These are phyloP conservation scores for Drosophila setosimentum DNA, from an alignment of 2,888 invertebrate genomes.

Conservation along the genomic window DNA sequence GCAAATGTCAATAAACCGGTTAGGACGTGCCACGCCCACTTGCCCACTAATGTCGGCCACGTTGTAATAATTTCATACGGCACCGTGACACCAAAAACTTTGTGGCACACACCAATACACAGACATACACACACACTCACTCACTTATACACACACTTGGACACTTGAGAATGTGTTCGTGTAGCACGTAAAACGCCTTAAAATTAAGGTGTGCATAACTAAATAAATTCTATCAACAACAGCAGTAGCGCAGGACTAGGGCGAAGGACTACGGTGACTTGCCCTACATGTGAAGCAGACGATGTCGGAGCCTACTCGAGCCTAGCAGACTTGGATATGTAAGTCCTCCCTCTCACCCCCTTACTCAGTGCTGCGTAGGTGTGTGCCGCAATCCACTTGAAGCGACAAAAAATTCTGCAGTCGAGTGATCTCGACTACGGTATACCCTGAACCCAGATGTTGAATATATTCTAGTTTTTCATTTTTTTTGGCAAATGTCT, in stretches of 20 bases:
- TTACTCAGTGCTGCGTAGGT: constrained; percentile 4
- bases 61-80: constrained; percentile 34
- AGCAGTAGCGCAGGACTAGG: constrained; percentile 48
- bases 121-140: not conserved
- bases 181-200: constrained; percentile 75
- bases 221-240: constrained; percentile 78
- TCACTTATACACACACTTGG: constrained; percentile 3
- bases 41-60: constrained; percentile 3
- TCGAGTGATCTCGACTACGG: not conserved
- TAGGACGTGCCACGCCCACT: constrained; percentile 25
- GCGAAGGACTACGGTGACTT: constrained; percentile 25
- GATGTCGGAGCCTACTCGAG: constrained; percentile 40
- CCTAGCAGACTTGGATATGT: constrained; percentile 32
- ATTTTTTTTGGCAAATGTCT: not conserved
- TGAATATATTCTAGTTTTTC: not conserved
- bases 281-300: constrained; percentile 61
- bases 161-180: constrained; percentile 63
- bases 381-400: constrained; percentile 53
- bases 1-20: constrained; percentile 47
- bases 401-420: constrained; percentile 14
- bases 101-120: constrained; percentile 28
- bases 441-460: not conserved
- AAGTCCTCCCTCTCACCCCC: not conserved
- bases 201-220: constrained; percentile 80
- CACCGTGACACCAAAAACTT: constrained; percentile 51